These are phyloP conservation scores for Eucera pruinosa DNA, from an alignment of 2,888 invertebrate species.

Conservation along the genomic window DNA sequence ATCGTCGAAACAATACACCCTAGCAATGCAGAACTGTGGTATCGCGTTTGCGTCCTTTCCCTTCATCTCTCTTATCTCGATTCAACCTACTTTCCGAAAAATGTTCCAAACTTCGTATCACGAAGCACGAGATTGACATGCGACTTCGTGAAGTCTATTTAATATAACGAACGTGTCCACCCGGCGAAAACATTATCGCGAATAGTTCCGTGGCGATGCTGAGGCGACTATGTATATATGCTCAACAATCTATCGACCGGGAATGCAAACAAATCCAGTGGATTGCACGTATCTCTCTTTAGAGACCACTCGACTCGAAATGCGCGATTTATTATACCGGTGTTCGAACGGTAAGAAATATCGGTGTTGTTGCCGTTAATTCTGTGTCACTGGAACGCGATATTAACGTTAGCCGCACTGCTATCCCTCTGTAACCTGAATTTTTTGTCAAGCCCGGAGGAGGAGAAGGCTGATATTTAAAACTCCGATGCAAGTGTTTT, in stretches of 20 bases:
- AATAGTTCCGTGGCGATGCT: neutral
- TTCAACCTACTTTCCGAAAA: conserved; percentile 50
- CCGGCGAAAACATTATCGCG: conserved; percentile 29
- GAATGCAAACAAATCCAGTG: conserved; percentile 28
- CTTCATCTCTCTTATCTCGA: conserved; percentile 25
- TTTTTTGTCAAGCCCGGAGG: neutral
- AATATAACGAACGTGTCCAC: conserved; percentile 44
- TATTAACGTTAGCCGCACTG: conserved; percentile 4
- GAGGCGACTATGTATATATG: neutral
- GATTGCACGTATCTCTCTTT: conserved; percentile 40
- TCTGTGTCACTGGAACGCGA: conserved; percentile 29
- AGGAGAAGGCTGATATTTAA: conserved; percentile 9
- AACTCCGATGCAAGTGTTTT: conserved; percentile 21
- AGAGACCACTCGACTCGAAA: conserved; percentile 39
- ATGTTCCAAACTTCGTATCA: conserved; percentile 14
- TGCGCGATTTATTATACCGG: conserved; percentile 48
- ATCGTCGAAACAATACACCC: conserved; percentile 39
- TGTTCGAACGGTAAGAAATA: conserved; percentile 21
- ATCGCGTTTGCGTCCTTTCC: conserved; percentile 22
- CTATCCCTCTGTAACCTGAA: conserved; percentile 5
- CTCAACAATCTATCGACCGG: conserved; percentile 20
- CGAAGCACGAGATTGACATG: conserved; percentile 26
- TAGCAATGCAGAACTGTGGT: conserved; percentile 28
- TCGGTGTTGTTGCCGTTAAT: conserved; percentile 28
- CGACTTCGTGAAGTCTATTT: conserved; percentile 41